Base-by-base conservation (phyloP, 2,888 invertebrate species). In the Stegana nigrithorax region DNA sequence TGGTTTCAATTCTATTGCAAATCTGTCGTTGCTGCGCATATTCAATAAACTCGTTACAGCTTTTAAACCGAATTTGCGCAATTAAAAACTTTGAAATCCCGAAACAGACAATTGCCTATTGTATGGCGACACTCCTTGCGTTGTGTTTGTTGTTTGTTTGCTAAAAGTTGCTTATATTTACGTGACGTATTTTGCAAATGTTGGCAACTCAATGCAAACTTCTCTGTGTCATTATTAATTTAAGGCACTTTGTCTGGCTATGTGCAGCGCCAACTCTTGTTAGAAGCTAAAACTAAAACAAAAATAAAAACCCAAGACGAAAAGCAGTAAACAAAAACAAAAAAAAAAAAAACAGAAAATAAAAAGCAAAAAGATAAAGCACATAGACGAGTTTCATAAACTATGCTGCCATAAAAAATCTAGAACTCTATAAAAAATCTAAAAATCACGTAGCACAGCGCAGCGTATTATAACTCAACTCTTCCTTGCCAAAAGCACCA, bases 391-490 rank as follows among this genome's bases (percentile, higher is more conserved):
- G n/a, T n/a, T n/a, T n/a, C n/a, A n/a, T n/a, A n/a, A n/a, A n/a
- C n/a, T n/a, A n/a, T n/a, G n/a, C n/a, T n/a, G n/a, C n/a, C n/a
- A n/a, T n/a, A n/a, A n/a, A n/a, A n/a, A n/a, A n/a, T n/a, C n/a
- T n/a, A 19, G 10, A 36, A 17, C n/a, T 36, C 10, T n/a, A 8
- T 17, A 44, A 44, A 17, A 44, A 44, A 14, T 26, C 10, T 29
- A 17, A 14, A 29, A 51, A 51, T 51, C 51, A 51, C 51, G 51
- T 51, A 51, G 51, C n/a, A 26, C 10, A 2, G 19, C n/a, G 14
- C 3, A 39, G 39, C 2, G 17, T 39, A 39, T 4, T 39, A 39
- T 17, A 39, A 39, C 14, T 39, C 17, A n/a, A n/a, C n/a, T n/a
- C n/a, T n/a, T n/a, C n/a, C n/a, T n/a, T n/a, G n/a, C n/a, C n/a